Evolutionary conservation across 2,888 invertebrate species (phyloP).

Genomic region (Pachydiplax longipennis): DNA sequence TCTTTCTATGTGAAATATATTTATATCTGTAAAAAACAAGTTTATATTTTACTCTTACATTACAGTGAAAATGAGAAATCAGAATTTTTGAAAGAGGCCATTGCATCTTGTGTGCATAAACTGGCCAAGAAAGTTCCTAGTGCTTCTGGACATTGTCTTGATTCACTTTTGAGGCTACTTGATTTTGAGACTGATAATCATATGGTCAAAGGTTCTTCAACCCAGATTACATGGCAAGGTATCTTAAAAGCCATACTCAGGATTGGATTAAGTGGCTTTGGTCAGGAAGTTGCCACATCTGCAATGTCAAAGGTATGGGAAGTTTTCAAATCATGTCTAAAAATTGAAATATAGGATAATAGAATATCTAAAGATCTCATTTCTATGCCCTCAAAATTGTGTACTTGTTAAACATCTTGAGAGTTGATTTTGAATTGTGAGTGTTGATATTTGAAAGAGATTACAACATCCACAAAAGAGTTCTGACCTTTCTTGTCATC

Average conservation of each 20-base stretch:
- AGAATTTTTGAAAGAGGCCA: conserved; percentile 18
- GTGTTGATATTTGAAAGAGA: too few species aligned
- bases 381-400: too few species aligned
- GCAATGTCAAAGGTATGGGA: neutral
- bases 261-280: neutral
- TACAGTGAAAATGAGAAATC: conserved; percentile 13
- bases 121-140: neutral
- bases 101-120: neutral
- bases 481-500: too few species aligned
- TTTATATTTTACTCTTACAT: neutral
- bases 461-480: too few species aligned
- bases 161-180: neutral
- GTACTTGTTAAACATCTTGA: too few species aligned
- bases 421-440: too few species aligned
- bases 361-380: too few species aligned
- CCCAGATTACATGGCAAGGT: neutral
- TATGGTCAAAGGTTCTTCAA: neutral
- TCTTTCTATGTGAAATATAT: too few species aligned
- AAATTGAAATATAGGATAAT: too few species aligned
- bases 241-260: neutral
- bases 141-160: neutral
- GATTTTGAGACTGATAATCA: conserved; percentile 14
- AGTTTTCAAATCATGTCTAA: too few species aligned
- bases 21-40: too few species aligned
- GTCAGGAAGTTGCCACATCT: conserved; percentile 2